Evolutionary conservation across 2,888 invertebrate genomes (phyloP).

Genomic region (Orchesella flavescens): DNA sequence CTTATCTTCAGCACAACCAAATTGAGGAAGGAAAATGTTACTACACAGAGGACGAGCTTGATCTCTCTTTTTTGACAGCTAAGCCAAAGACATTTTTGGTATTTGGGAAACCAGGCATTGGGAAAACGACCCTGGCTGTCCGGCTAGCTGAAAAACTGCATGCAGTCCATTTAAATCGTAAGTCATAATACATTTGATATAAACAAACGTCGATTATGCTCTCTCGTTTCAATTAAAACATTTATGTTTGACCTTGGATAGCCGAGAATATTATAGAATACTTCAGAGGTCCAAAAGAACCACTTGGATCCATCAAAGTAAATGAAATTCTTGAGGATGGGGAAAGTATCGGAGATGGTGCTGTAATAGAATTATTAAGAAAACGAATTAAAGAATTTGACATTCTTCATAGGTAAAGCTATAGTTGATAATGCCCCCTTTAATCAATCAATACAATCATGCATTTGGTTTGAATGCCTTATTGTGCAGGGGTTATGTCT

Average conservation of each 20-base stretch:
- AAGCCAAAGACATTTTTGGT: constrained; percentile 61
- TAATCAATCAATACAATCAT: background rate
- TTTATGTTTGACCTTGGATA: too few relatives aligned
- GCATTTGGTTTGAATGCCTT: background rate
- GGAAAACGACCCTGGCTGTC: constrained; percentile 64
- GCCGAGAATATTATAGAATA: constrained; percentile 63
- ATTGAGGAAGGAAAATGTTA: constrained; percentile 49
- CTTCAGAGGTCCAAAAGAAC: constrained; percentile 44
- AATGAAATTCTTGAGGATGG: constrained; percentile 62
- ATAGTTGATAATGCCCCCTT: constrained; percentile 14
- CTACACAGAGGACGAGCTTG: constrained; percentile 59
- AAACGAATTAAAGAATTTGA: constrained; percentile 64
- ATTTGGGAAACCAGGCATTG: constrained; percentile 69
- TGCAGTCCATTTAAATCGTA: constrained; percentile 65
- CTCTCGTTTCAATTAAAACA: too few relatives aligned
- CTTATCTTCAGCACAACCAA: constrained; percentile 29
- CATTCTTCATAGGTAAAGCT: constrained; percentile 61
- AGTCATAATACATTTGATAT: background rate
- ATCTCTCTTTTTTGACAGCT: constrained; percentile 47
- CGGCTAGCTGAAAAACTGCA: constrained; percentile 66
- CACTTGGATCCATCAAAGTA: constrained; percentile 25
- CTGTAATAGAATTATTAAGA: constrained; percentile 53
- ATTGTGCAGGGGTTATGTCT: constrained; percentile 78
- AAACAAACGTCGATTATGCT: too few relatives aligned
- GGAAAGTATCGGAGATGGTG: constrained; percentile 48